A percentile compares a stretch with the other conserved stretches of the same genome.
Conservation (phyloP, 2,113 vertebrate genomes). For the Callipepla californica region DNA sequence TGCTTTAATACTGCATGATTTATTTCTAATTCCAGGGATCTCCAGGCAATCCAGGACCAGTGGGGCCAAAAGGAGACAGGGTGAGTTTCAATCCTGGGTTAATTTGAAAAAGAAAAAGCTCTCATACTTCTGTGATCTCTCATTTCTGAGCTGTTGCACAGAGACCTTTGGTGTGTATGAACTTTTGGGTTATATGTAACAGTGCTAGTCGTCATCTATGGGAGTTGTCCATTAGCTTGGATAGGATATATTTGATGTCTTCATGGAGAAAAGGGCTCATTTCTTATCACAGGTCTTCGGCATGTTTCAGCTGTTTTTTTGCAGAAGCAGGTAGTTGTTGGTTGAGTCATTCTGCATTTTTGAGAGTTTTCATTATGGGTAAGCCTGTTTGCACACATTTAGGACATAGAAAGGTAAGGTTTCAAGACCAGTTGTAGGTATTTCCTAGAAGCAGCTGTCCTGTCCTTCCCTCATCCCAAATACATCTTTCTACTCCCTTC, state of each 20-base stretch:
- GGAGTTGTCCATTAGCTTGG: neutral
- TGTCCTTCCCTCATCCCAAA: fast-evolving
- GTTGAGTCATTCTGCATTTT: neutral
- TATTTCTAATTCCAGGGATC: conserved; percentile 76
- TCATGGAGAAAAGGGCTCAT: neutral
- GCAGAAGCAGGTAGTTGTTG: neutral
- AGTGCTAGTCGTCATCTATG: too few relatives aligned
- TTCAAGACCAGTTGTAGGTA: neutral
- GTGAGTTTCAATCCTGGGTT: conserved; percentile 75
- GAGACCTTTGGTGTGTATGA: fast-evolving
- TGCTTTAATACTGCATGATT: neutral
- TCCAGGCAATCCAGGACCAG: conserved; percentile 81
- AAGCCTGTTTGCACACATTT: neutral
- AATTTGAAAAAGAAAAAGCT: neutral
- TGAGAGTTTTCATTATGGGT: neutral
- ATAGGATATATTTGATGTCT: neutral
- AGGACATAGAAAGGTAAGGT: neutral
- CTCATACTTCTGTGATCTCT: neutral
- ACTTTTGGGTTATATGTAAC: neutral
- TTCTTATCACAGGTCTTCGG: neutral
- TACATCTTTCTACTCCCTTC: neutral
- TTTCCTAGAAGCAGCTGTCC: neutral
- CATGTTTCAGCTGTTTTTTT: neutral
- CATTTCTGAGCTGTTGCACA: neutral
- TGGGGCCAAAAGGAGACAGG: conserved; percentile 89